Conservation (phyloP, 2,888 invertebrate genomes). For the Caenorhabditis doughertyi region DNA sequence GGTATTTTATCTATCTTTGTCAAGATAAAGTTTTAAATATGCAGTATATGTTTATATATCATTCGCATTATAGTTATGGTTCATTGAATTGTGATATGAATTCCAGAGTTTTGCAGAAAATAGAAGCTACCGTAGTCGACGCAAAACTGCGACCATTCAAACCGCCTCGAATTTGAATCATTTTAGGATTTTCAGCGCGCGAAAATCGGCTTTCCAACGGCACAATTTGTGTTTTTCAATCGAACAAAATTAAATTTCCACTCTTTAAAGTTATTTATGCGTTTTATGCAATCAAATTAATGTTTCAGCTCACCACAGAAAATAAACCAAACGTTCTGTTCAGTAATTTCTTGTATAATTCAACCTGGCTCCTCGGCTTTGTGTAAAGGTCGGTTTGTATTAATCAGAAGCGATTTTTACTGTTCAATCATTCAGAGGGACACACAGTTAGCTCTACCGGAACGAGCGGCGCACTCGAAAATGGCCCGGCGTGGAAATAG, state of each 20-base stretch:
- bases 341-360: constrained; percentile 33
- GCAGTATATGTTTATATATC: no score
- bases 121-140: constrained; percentile 16
- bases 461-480: constrained; percentile 41
- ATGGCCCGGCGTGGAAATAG: constrained; percentile 62
- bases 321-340: constrained; percentile 22
- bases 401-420: not conserved
- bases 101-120: constrained; percentile 11
- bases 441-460: not conserved
- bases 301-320: constrained; percentile 9
- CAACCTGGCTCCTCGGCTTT: not conserved
- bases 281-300: not conserved
- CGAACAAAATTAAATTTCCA: not conserved
- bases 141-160: not conserved
- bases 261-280: not conserved
- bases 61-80: no score
- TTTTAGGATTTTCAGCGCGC: constrained; percentile 22
- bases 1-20: no score
- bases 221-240: not conserved
- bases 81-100: not conserved
- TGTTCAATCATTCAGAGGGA: not conserved
- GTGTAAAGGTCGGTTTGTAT: constrained; percentile 2
- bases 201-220: not conserved
- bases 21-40: no score
- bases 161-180: not conserved